Base-by-base conservation (phyloP, 2,113 vertebrate genomes). In the Malaclemys terrapin region DNA sequence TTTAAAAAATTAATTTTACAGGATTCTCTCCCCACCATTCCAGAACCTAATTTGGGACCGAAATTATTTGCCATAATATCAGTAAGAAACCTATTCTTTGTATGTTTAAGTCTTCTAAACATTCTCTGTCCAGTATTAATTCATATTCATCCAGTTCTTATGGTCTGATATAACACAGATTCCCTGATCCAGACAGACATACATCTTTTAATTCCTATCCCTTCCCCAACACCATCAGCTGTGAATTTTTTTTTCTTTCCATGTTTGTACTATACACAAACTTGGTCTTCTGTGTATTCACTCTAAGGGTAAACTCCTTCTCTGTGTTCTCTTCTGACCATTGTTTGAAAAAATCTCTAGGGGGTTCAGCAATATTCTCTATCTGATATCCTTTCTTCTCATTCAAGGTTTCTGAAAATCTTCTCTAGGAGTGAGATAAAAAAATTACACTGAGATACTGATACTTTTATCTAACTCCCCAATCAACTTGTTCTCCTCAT, bases 301-400 rank as follows among this genome's bases (percentile, higher is more conserved):
- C 94, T 89, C 91, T 47, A 80, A 91, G 88, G 80, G 75, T 82
- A 78, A 69, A 31, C 88, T 94, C 7, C 76, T 93, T 76, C 84
- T 91, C 88, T 89, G 42, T 84, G 91, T 96, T 96, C 94, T 93
- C n/a, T 59, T 97, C 94, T 95, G 95, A 96, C 93, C 89, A 49
- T 85, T 93, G 88, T 95, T 97, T 96, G 76, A 85, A 91, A 85
- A 91, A 96, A 85, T 84, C 95, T 90, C 69, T 35, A 85, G 93
- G 84, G 93, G 57, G 91, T 90, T 96, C 91, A 90, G 88, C 96
- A 91, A 86, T 80, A 75, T 91, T 47, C 82, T 97, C 93, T 93
- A 87, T 93, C 93, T 91, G 12, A 88, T 95, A 93, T 52, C 52
- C 59, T 91, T 96, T 97, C 42, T 94, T 94, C 84, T 87, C 89